Percentiles rank a stretch among this genome's conserved stretches.
phyloP scores from a whole-genome alignment of 2,113 vertebrate species.

The Panurus biarmicus region DNA sequence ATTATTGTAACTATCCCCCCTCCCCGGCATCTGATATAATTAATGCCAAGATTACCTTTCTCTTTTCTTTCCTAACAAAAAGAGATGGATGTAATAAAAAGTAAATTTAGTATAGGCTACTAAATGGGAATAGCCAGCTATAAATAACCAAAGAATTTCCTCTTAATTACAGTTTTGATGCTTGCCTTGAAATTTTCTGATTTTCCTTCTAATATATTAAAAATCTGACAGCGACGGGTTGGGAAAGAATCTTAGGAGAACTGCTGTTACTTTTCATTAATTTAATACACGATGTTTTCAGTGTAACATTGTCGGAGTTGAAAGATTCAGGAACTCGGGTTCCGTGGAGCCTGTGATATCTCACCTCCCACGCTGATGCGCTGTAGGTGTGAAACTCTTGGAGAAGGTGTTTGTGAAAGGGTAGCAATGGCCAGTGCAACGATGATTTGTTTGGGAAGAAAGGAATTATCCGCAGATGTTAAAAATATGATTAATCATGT shows the following conservation, averaged over 20 bases:
- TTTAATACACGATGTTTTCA: neutral
- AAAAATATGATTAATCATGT: constrained; percentile 2
- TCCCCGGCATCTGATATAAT: neutral
- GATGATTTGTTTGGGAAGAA: neutral
- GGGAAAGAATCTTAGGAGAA: neutral
- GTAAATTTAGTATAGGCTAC: neutral
- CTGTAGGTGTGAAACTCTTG: neutral
- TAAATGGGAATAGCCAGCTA: neutral
- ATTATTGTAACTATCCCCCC: neutral
- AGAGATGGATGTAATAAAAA: neutral
- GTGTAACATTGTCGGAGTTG: neutral
- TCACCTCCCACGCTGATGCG: neutral
- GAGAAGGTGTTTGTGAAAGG: neutral
- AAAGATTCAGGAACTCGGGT: neutral
- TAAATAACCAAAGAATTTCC: neutral
- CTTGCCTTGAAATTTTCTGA: neutral
- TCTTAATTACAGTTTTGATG: neutral
- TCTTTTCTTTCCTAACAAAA: neutral
- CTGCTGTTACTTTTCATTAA: neutral
- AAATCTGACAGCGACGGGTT: neutral
- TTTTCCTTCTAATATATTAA: neutral
- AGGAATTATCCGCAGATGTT: neutral
- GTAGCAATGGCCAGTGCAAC: neutral
- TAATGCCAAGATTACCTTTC: neutral
- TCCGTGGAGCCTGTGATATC: neutral